These are phyloP conservation scores for Buteo buteo DNA, from an alignment of 2,113 vertebrate genomes.

Conservation along the genomic window DNA sequence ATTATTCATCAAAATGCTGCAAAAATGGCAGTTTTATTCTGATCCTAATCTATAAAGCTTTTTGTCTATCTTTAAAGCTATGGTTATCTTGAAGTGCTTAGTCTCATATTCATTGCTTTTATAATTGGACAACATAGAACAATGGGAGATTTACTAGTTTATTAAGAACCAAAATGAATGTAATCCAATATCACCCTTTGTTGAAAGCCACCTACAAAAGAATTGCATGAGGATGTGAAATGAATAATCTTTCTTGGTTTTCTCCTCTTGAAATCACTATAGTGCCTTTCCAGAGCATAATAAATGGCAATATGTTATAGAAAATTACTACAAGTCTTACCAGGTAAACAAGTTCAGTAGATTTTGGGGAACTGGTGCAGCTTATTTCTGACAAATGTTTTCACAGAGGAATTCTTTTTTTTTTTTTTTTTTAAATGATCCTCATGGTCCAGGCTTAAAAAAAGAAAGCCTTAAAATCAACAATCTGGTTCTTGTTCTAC, in stretches of 20 bases:
- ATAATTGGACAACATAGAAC: conserved; percentile 71
- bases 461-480: not conserved
- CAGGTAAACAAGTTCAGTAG: not conserved
- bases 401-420: not conserved
- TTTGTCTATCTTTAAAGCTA: conserved; percentile 67
- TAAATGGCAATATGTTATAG: conserved; percentile 8
- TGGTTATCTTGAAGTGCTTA: conserved; percentile 70
- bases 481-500: not conserved
- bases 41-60: conserved; percentile 68
- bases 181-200: conserved; percentile 66
- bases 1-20: conserved; percentile 43
- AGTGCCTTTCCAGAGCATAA: conserved; percentile 39
- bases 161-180: conserved; percentile 72
- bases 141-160: conserved; percentile 72
- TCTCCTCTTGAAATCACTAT: conserved; percentile 49
- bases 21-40: conserved; percentile 62
- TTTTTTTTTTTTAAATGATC: not conserved
- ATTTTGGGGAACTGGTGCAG: not conserved
- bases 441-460: not conserved
- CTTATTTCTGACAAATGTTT: not conserved
- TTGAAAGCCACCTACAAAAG: conserved; percentile 68
- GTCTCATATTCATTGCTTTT: conserved; percentile 69
- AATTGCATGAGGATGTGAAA: conserved; percentile 66
- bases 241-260: conserved; percentile 64
- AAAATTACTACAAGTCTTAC: conserved; percentile 20